Evolutionary conservation across 2,888 invertebrate species (phyloP).

Genomic region (Chaetogeoica ovagalla): DNA sequence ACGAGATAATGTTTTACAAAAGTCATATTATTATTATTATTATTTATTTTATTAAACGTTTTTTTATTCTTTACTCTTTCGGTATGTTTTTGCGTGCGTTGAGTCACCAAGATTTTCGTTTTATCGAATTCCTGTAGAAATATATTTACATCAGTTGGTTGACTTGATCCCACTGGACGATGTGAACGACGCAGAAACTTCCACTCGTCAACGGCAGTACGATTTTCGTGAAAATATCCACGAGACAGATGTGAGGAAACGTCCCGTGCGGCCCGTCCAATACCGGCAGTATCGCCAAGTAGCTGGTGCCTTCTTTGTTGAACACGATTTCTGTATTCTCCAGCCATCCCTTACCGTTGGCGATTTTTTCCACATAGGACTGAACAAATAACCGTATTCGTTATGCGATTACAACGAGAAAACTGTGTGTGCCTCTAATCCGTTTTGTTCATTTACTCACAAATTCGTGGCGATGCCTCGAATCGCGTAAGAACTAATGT

Average conservation of each 20-base stretch:
- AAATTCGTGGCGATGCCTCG: too few relatives aligned
- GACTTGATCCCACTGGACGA: slow-evolving; percentile 77
- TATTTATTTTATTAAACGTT: too few relatives aligned
- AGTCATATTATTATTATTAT: too few relatives aligned
- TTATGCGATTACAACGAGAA: too few relatives aligned
- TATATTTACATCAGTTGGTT: slow-evolving; percentile 67
- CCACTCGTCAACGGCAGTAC: slow-evolving; percentile 71
- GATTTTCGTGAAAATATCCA: slow-evolving; percentile 58
- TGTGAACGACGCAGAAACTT: slow-evolving; percentile 72
- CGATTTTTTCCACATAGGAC: slow-evolving; percentile 56
- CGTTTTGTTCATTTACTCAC: too few relatives aligned
- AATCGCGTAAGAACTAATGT: too few relatives aligned
- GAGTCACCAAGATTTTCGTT: background rate
- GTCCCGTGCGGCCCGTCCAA: slow-evolving; percentile 62
- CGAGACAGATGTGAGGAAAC: slow-evolving; percentile 60
- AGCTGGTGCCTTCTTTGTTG: slow-evolving; percentile 59
- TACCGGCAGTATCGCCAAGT: slow-evolving; percentile 64
- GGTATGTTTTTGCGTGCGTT: too few relatives aligned
- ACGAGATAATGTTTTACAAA: too few relatives aligned
- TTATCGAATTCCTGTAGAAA: background rate
- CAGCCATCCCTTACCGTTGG: slow-evolving; percentile 58
- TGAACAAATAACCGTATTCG: slow-evolving; percentile 5
- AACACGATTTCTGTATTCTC: slow-evolving; percentile 61
- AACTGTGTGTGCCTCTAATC: too few relatives aligned
- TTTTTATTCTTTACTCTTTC: too few relatives aligned